Base-by-base conservation (phyloP, 2,113 vertebrate genomes). In the Donacobius atricapilla region DNA sequence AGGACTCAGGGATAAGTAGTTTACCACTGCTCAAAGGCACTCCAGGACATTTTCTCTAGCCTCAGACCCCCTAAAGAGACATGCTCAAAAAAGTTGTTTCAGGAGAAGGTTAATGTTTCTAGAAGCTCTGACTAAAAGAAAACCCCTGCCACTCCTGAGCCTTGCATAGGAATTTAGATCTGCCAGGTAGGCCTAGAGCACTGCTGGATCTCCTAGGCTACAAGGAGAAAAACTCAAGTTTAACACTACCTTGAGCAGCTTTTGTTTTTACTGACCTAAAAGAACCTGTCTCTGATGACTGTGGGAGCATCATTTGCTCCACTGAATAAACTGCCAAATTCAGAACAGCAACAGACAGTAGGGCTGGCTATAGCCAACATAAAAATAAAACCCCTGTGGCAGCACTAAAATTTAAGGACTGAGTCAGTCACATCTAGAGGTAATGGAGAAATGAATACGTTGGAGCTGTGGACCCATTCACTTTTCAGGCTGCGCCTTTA, bases 31-130 rank as follows among this genome's bases (percentile, higher is more conserved):
- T 56, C 42, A 71, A 56, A 71, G 48, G 35, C 42, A 40, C 25
- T 11, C 30, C 42, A 48, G 35, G 11, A 56, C 11, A 33, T 64
- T 64, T 64, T 42, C 25, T 50, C 16, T 7, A 15, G 25, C 30
- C 35, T 72, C 35, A 4, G 14, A 64, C 2, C 8, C 10, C 11
- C 6, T 33, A 73, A n/a, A 47, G 1, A n/a, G 28, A n/a, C 0
- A 1, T 19, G 18, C 75, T 42, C 24, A 25, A 79, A 78, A 16
- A 20, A 24, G 11, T 9, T 42, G 9, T 14, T 27, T 50, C 35
- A 64, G 14, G 44, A 56, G 42, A 42, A 65, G 31, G 14, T 50
- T 50, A 7, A 44, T 37, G 22, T 57, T 57, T 57, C 42, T 37
- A 31, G 66, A 50, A 72, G 35, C 42, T 88, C 57, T 37, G 35